These are phyloP conservation scores for Eucriotettix oculatus DNA, from an alignment of 2,888 invertebrate genomes.

Conservation along the genomic window DNA sequence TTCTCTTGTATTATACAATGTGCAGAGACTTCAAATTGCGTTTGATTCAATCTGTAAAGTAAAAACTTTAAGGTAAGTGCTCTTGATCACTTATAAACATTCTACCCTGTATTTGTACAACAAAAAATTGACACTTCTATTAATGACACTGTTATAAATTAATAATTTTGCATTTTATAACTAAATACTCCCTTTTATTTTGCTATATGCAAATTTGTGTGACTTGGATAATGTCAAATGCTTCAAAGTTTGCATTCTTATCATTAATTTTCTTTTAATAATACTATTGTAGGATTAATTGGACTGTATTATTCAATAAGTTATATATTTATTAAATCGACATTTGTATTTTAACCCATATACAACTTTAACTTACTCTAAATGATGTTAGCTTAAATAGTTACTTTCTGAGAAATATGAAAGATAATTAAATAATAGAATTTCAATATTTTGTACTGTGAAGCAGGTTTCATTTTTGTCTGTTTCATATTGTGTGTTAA, in stretches of 20 bases:
- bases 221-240: no score
- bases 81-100: not conserved
- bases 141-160: no score
- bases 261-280: not conserved
- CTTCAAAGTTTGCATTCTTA: not conserved
- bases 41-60: conserved; percentile 28
- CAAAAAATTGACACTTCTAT: no score
- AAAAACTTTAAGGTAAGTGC: conserved; percentile 30
- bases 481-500: not conserved
- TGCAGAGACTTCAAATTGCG: conserved; percentile 42
- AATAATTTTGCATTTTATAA: no score
- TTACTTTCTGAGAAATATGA: no score
- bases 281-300: not conserved
- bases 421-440: not conserved
- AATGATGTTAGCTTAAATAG: no score
- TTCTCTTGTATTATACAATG: conserved; percentile 67
- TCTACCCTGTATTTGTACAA: not conserved
- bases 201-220: no score
- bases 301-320: not conserved
- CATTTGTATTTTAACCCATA: no score
- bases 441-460: not conserved
- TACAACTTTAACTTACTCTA: no score
- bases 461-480: not conserved
- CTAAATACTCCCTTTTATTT: no score
- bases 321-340: not conserved